A percentile compares a stretch with the other conserved stretches of the same genome.
Conservation (phyloP, 2,797 vertebrate species). For the Novumbra hubbsi region DNA sequence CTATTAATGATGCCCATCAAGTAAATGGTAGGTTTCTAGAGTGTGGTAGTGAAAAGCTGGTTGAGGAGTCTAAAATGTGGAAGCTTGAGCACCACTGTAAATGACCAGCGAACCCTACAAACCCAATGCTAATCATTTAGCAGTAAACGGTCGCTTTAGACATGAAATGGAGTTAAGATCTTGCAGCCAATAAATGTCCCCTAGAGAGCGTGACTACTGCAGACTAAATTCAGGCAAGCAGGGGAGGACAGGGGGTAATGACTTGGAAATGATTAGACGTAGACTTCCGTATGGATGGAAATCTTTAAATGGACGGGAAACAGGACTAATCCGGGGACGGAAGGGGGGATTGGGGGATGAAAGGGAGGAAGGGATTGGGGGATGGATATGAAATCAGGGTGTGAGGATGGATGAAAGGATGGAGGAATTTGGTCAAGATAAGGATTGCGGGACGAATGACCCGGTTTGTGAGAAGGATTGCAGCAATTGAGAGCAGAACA, state of each 20-base stretch:
- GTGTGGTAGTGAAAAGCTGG: too few relatives aligned
- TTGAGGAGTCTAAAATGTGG: too few relatives aligned
- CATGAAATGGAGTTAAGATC: slow-evolving; percentile 76
- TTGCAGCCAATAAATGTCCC: slow-evolving; percentile 72
- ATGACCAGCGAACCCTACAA: background rate
- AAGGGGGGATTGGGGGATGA: background rate
- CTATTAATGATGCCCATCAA: too few relatives aligned
- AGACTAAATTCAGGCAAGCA: slow-evolving; percentile 25
- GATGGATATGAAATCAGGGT: too few relatives aligned
- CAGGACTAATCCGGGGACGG: background rate
- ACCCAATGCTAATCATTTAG: slow-evolving; percentile 37
- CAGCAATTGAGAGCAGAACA: too few relatives aligned
- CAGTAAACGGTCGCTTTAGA: slow-evolving; percentile 73
- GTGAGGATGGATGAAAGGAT: too few relatives aligned
- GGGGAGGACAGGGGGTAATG: slow-evolving; percentile 71
- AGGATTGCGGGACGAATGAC: too few relatives aligned
- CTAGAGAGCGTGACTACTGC: slow-evolving; percentile 61
- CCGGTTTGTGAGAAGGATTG: too few relatives aligned
- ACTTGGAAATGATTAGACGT: slow-evolving; percentile 70
- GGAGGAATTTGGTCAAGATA: too few relatives aligned
- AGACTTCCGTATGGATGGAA: slow-evolving; percentile 43
- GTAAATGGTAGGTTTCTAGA: too few relatives aligned
- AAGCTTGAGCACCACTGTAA: too few relatives aligned
- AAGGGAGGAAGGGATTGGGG: too few relatives aligned
- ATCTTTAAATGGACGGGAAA: background rate